Evolutionary conservation across 2,797 vertebrate species (phyloP), one percentile per base, ranked within the genome.

Genomic region (Balearica regulorum): DNA sequence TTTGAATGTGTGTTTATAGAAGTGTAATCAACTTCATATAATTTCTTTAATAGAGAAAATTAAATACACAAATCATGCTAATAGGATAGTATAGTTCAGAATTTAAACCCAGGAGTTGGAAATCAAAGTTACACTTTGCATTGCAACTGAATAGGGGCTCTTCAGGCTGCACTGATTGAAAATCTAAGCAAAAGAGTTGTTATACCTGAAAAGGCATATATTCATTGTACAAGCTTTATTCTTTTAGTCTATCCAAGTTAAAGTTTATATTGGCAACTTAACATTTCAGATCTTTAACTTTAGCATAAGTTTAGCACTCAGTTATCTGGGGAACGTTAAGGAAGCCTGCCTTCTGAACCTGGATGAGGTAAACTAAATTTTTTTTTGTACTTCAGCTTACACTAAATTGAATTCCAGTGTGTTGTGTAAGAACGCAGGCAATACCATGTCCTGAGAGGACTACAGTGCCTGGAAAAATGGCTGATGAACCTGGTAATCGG

Each of bases 31-130:
- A 48, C 51, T 87, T 90, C 53, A 41, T 78, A 89, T 65, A 0
- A 75, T 81, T 72, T 71, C 24, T 79, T 89, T 91, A 89, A 69
- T 7, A 71, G 73, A 64, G 44, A 80, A 96, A 94, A 90, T 82
- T 76, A 95, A 91, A 92, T 75, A 31, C 25, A 31, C 39, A 44
- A 73, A 43, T 94, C 88, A 82, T 90, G 46, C 44, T 93, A 90
- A 89, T 65, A 48, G 39, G n/a, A 82, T 58, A 35, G 22, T 68
- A 41, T 37, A 29, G 33, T 65, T 82, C 60, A 89, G 77, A 96
- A 85, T 71, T 90, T 58, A 77, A 95, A 93, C 19, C 68, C 25
- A 77, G 35, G 53, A 84, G 19, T 1, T 49, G 28, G 41, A 88
- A 91, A 73, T 41, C 1, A 0, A 76, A 68, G 48, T 80, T 71